Evolutionary conservation across 2,797 vertebrate genomes (phyloP).

Genomic region (Coregonus suidteri): DNA sequence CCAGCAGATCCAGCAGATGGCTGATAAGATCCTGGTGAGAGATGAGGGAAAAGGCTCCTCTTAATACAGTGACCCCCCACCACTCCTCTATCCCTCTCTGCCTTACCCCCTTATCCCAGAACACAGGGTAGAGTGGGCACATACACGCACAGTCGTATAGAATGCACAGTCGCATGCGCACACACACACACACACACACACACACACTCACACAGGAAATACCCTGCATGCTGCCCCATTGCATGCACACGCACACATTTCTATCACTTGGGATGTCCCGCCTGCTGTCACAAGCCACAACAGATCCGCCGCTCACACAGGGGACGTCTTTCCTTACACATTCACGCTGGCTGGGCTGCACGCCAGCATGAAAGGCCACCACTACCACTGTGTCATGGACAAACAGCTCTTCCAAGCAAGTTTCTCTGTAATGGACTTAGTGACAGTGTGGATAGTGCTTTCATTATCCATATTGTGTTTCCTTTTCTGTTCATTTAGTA

Average conservation of each 20-base stretch:
- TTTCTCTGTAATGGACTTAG: constrained; percentile 12
- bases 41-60: constrained; percentile 57
- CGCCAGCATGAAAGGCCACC: constrained; percentile 59
- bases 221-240: neutral
- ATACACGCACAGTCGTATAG: constrained; percentile 6
- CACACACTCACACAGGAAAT: neutral
- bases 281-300: constrained; percentile 25
- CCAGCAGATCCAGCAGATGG: constrained; percentile 99
- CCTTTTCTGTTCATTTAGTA: neutral
- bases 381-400: constrained; percentile 49
- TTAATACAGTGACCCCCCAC: constrained; percentile 47
- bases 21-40: constrained; percentile 97
- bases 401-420: constrained; percentile 68
- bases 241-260: constrained; percentile 15
- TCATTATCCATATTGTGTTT: neutral
- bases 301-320: neutral
- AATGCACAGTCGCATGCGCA: neutral
- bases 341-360: constrained; percentile 1
- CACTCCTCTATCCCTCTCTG: constrained; percentile 17
- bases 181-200: constrained; percentile 5
- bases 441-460: neutral
- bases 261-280: constrained; percentile 27
- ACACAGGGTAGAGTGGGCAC: constrained; percentile 15
- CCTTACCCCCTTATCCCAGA: constrained; percentile 14
- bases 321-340: neutral